A percentile compares a stretch with the other conserved stretches of the same genome.
Evolutionary conservation across 1,140 invertebrate genomes (phyloP).

Genomic region (Akabosia matsudoensis): DNA sequence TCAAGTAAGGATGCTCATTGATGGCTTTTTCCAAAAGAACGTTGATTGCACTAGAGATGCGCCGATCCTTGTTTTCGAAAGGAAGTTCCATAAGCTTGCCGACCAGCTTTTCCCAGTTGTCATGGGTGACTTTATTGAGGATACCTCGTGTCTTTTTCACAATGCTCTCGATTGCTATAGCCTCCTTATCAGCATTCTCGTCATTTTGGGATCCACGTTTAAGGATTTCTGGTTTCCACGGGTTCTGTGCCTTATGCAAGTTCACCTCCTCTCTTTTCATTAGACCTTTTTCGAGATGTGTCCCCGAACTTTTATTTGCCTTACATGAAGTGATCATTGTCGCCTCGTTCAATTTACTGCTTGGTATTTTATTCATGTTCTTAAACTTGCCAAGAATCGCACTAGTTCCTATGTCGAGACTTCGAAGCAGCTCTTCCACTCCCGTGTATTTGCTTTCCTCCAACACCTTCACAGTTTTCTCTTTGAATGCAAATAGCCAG

Average conservation of each 20-base stretch:
- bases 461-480: too few species aligned
- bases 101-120: slow-evolving; percentile 81
- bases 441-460: too few species aligned
- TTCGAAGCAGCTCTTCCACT: too few species aligned
- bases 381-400: too few species aligned
- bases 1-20: slow-evolving; percentile 87
- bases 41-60: slow-evolving; percentile 78
- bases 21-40: slow-evolving; percentile 84
- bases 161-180: slow-evolving; percentile 65
- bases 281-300: too few species aligned
- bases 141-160: slow-evolving; percentile 82
- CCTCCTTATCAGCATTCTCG: slow-evolving; percentile 59
- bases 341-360: too few species aligned
- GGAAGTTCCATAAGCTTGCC: slow-evolving; percentile 70
- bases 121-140: slow-evolving; percentile 90
- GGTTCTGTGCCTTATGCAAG: slow-evolving; percentile 78
- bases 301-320: too few species aligned
- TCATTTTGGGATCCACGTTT: slow-evolving; percentile 50
- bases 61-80: slow-evolving; percentile 71
- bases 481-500: too few species aligned
- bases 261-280: slow-evolving; percentile 81
- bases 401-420: too few species aligned
- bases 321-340: too few species aligned
- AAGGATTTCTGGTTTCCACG: slow-evolving; percentile 75
- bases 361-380: too few species aligned